Evolutionary conservation across 2,797 vertebrate species (phyloP).

Genomic region (Trematomus bernacchii): DNA sequence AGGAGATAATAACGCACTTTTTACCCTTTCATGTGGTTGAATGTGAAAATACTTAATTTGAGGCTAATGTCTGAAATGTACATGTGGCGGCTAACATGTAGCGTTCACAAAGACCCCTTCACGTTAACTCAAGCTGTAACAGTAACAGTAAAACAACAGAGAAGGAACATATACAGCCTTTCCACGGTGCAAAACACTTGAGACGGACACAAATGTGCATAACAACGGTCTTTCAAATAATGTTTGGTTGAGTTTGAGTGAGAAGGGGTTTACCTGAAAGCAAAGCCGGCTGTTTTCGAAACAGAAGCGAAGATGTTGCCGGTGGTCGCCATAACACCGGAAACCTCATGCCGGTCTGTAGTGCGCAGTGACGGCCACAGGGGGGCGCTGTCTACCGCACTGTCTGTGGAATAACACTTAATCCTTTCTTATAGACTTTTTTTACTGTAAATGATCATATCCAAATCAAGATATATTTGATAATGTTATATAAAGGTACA

Average conservation of each 20-base stretch:
- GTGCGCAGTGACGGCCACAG: slow-evolving; percentile 23
- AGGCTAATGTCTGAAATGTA: slow-evolving; percentile 1
- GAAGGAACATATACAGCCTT: too few species aligned
- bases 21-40: not conserved
- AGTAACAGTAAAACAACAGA: not conserved
- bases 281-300: slow-evolving; percentile 45
- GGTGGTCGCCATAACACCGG: slow-evolving; percentile 89
- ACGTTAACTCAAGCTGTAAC: slow-evolving; percentile 14
- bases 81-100: slow-evolving; percentile 37
- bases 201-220: not conserved
- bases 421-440: too few species aligned
- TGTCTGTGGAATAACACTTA: too few species aligned
- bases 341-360: slow-evolving; percentile 72
- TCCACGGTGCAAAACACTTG: not conserved
- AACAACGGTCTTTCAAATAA: fast-evolving
- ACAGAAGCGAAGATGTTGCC: slow-evolving; percentile 59
- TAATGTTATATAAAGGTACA: too few species aligned
- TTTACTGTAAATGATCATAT: too few species aligned
- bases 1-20: slow-evolving; percentile 3
- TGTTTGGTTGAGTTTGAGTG: not conserved
- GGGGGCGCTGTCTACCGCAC: slow-evolving; percentile 51
- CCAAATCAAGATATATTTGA: too few species aligned
- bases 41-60: not conserved
- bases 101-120: slow-evolving; percentile 5
- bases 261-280: slow-evolving; percentile 52